A percentile compares a stretch with the other conserved stretches of the same genome.
phyloP scores from a whole-genome alignment of 2,113 vertebrate species.

The Heterochromis multidens region DNA sequence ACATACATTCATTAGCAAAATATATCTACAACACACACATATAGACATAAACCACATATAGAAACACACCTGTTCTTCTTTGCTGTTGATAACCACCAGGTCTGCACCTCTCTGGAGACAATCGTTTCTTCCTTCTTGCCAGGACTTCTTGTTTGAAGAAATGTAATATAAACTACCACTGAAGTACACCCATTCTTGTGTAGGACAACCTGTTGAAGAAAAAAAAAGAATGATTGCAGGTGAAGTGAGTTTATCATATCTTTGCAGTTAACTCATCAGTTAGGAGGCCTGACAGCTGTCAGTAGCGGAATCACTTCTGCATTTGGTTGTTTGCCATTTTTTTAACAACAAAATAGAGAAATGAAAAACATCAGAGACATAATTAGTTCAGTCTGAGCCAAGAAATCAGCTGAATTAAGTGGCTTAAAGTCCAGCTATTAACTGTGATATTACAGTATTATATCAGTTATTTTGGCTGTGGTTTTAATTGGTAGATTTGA shows the following conservation, averaged over 20 bases:
- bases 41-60: neutral
- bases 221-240: neutral
- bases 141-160: constrained; percentile 6
- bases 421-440: neutral
- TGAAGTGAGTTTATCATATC: neutral
- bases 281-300: neutral
- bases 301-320: neutral
- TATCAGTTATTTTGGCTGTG: neutral
- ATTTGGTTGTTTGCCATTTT: neutral
- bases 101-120: neutral
- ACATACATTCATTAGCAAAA: neutral
- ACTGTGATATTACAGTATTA: neutral
- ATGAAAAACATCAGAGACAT: neutral
- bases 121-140: neutral
- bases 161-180: constrained; percentile 13
- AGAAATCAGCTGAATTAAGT: neutral
- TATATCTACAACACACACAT: neutral
- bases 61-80: neutral
- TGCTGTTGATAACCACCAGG: neutral
- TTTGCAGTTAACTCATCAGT: neutral
- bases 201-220: neutral
- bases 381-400: neutral
- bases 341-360: neutral
- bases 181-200: constrained; percentile 9
- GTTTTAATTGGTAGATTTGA: neutral